Base-by-base conservation (phyloP, 2,797 vertebrate genomes). In the Schizopygopsis malacanthus region DNA sequence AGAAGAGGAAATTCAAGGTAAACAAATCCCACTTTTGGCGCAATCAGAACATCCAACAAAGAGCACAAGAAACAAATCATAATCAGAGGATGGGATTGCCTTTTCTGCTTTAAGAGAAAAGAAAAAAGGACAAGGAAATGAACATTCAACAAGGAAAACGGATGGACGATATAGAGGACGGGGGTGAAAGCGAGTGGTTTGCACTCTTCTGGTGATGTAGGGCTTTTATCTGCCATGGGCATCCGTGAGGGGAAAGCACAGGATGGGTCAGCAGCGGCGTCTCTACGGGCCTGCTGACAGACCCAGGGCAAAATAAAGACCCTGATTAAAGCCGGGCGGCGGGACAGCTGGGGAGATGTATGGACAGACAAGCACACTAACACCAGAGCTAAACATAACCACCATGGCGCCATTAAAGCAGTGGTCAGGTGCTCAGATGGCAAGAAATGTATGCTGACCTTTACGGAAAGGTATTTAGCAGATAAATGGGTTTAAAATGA, bases 271-370 rank as follows among this genome's bases (percentile, higher is more conserved):
- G 90, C 89, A 90, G 89, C 85, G 89, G 92, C 90, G 92, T 93
- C 91, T 82, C 37, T 78, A 89, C 89, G 67, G 91, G 89, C 90
- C 81, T 20, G 94, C 83, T 94, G 95, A 96, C 93, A 95, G 94
- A 94, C 91, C 54, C 69, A 80, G 88, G 78, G 86, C 93, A 94
- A 93, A 96, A 95, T 94, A 95, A 83, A 37, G 82, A 88, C 87
- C 84, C 92, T 96, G 95, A 96, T 96, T 96, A 96, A 95, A 95
- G 93, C 92, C 86, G 87, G 91, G 92, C 89, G 90, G 92, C 90
- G 88, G 91, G 88, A 86, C 41, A 13, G 15, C 79, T 78, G 82
- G 72, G 63, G 56, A 85, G 80, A 87, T 73, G 82, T 84, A 86
- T 75, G 79, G 89, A 92, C 89, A 91, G 89, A 86, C 87, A 89